A percentile compares a stretch with the other conserved stretches of the same genome.
Evolutionary conservation across 2,797 vertebrate genomes (phyloP).

Genomic region (Sparidentex hasta): DNA sequence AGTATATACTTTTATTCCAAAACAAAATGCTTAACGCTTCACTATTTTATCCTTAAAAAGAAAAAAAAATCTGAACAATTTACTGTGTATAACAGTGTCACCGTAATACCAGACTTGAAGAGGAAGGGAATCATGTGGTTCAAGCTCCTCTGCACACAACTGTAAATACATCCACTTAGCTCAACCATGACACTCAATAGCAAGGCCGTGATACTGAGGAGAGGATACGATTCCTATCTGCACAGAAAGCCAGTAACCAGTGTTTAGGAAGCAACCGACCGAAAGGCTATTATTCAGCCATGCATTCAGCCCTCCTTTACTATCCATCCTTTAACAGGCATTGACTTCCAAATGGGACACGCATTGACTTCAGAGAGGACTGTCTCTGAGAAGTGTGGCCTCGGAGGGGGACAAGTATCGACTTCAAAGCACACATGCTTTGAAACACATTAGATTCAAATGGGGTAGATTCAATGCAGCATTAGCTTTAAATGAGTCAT

Average conservation of each 20-base stretch:
- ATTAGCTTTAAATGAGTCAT: conserved; percentile 79
- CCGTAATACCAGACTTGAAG: not conserved
- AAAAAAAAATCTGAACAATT: no score
- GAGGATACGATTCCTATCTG: conserved; percentile 20
- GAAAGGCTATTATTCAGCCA: conserved; percentile 58
- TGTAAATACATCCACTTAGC: not conserved
- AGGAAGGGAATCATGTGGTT: not conserved
- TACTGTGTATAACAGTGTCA: not conserved
- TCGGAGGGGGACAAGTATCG: conserved; percentile 65
- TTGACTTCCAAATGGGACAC: conserved; percentile 77
- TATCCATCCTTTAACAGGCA: conserved; percentile 72
- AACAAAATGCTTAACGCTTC: not conserved
- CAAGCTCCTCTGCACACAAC: conserved; percentile 9
- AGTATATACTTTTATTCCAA: not conserved
- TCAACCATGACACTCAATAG: conserved; percentile 27
- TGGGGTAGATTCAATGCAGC: conserved; percentile 72
- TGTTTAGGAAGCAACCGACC: conserved; percentile 63
- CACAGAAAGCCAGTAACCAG: conserved; percentile 37
- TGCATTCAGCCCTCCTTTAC: conserved; percentile 61
- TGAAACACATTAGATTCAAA: conserved; percentile 78
- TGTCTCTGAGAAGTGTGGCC: conserved; percentile 66
- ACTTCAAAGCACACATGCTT: conserved; percentile 81
- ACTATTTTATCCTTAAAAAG: not conserved
- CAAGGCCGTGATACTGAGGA: conserved; percentile 2
- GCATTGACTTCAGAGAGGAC: conserved; percentile 76